phyloP scores from a whole-genome alignment of 2,888 invertebrate genomes.

The Sycophila texana region DNA sequence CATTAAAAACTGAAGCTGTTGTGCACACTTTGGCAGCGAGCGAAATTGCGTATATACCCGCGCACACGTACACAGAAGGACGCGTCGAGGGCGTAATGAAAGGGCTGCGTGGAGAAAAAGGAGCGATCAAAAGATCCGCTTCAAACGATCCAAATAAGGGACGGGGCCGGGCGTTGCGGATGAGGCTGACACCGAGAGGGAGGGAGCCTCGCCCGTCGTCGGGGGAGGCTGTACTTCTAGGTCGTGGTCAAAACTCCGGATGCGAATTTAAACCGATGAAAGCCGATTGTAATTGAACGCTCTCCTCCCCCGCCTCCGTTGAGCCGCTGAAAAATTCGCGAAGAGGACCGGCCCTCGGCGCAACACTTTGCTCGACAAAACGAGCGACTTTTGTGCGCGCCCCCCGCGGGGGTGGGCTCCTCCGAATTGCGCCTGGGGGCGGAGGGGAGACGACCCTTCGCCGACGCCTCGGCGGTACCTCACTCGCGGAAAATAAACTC shows the following conservation, averaged over 20 bases:
- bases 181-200: background rate
- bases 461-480: constrained; percentile 59
- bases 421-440: constrained; percentile 5
- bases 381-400: background rate
- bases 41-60: constrained; percentile 4
- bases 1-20: constrained; percentile 27
- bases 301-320: background rate
- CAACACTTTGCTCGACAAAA: background rate
- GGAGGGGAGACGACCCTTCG: constrained; percentile 28
- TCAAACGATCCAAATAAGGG: constrained; percentile 39
- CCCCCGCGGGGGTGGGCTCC: background rate
- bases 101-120: constrained; percentile 39
- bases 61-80: constrained; percentile 17
- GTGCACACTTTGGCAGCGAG: background rate
- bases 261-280: constrained; percentile 65
- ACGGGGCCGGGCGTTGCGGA: background rate
- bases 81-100: constrained; percentile 34
- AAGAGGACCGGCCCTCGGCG: background rate
- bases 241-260: constrained; percentile 65
- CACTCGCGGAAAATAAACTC: constrained; percentile 58
- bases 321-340: background rate
- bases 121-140: constrained; percentile 55
- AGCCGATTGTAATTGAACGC: constrained; percentile 68
- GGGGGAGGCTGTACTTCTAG: constrained; percentile 58
- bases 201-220: constrained; percentile 1